These are phyloP conservation scores for Drosophila baimaii DNA, from an alignment of 1,140 invertebrate species.

Conservation along the genomic window DNA sequence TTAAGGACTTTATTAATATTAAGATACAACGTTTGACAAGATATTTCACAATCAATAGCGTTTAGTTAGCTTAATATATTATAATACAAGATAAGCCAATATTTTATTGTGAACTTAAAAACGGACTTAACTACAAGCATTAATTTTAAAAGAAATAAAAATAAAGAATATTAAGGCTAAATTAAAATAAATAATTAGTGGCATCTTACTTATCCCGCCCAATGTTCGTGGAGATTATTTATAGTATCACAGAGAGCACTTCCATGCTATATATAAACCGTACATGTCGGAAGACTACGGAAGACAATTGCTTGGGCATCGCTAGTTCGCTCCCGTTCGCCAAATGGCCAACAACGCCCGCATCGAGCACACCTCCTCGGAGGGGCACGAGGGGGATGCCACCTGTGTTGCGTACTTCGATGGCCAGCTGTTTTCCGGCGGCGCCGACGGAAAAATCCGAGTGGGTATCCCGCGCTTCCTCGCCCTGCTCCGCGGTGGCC, in stretches of 20 bases:
- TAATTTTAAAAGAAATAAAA: too few species aligned
- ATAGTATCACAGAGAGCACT: slow-evolving; percentile 28
- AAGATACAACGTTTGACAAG: too few species aligned
- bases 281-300: slow-evolving; percentile 6
- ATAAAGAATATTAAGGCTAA: too few species aligned
- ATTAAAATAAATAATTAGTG: too few species aligned
- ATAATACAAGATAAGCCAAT: too few species aligned
- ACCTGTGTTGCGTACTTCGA: slow-evolving; percentile 68
- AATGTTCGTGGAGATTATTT: slow-evolving; percentile 18
- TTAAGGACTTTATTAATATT: too few species aligned
- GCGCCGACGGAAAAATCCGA: slow-evolving; percentile 84
- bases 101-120: too few species aligned
- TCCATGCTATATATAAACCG: slow-evolving; percentile 23
- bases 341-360: slow-evolving; percentile 59
- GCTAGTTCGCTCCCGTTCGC: slow-evolving; percentile 33
- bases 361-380: slow-evolving; percentile 66
- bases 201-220: neutral
- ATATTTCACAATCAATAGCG: too few species aligned
- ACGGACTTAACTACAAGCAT: too few species aligned
- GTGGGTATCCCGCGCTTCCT: slow-evolving; percentile 55
- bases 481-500: neutral
- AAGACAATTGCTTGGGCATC: neutral
- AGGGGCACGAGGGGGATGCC: slow-evolving; percentile 80
- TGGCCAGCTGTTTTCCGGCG: slow-evolving; percentile 78
- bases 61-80: too few species aligned